phyloP scores from a whole-genome alignment of 2,888 invertebrate genomes.

The Aethes cnicana region DNA sequence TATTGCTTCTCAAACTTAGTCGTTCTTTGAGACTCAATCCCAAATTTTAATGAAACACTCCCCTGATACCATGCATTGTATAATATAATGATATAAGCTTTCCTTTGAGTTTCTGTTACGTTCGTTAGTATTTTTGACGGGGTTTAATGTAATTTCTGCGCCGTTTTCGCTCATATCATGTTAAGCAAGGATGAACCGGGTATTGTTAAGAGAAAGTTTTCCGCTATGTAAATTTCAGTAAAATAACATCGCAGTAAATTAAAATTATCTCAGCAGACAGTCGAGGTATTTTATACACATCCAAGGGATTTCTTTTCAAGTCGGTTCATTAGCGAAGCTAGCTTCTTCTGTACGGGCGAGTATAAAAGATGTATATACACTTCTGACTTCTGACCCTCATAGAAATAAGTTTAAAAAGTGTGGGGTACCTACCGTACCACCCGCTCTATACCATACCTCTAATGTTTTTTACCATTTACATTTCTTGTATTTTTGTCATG shows the following conservation, averaged over 20 bases:
- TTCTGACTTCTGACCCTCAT: too few species aligned
- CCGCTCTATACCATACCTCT: too few species aligned
- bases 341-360: not conserved
- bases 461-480: too few species aligned
- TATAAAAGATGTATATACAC: too few species aligned
- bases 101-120: conserved; percentile 7
- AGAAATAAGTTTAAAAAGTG: too few species aligned
- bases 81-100: not conserved
- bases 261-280: not conserved
- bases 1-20: too few species aligned
- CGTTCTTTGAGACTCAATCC: conserved; percentile 12
- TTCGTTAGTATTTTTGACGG: conserved; percentile 17
- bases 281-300: too few species aligned
- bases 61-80: conserved; percentile 9
- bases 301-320: too few species aligned
- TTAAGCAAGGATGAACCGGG: conserved; percentile 1
- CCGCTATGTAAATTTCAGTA: conserved; percentile 1
- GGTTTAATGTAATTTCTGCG: not conserved
- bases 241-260: conserved; percentile 2
- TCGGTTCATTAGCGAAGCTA: too few species aligned
- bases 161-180: not conserved
- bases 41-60: conserved; percentile 12
- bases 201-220: conserved; percentile 5
- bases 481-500: too few species aligned
- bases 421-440: too few species aligned